phyloP scores from a whole-genome alignment of 2,113 vertebrate species.

The Trogon surrucura region DNA sequence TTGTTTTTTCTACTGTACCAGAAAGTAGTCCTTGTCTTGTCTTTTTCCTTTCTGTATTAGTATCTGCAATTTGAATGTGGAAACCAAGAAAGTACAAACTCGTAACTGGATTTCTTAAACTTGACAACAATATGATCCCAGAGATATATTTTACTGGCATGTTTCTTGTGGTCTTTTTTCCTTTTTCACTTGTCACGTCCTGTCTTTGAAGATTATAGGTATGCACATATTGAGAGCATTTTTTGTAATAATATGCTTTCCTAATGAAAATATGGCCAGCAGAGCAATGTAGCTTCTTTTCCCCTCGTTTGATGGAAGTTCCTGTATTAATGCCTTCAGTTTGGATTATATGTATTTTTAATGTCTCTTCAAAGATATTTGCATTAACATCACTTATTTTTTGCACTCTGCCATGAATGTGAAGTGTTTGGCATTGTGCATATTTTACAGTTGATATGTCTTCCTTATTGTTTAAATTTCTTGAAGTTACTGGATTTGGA shows the following conservation, averaged over 20 bases:
- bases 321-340: neutral
- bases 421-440: neutral
- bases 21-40: neutral
- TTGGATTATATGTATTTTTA: neutral
- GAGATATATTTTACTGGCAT: neutral
- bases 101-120: neutral
- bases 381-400: neutral
- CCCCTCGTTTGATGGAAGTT: neutral
- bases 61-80: neutral
- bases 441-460: neutral
- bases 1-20: neutral
- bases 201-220: neutral
- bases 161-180: neutral
- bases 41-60: neutral
- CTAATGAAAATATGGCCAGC: neutral
- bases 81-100: neutral
- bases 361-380: neutral
- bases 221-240: neutral
- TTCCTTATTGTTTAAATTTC: conserved; percentile 37
- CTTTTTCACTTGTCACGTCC: neutral
- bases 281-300: neutral
- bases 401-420: neutral
- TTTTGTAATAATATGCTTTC: neutral
- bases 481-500: conserved; percentile 31
- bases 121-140: neutral